Evolutionary conservation across 2,888 invertebrate genomes (phyloP), one percentile per base, ranked within the genome.

Genomic region (Caenorhabditis sp.): DNA sequence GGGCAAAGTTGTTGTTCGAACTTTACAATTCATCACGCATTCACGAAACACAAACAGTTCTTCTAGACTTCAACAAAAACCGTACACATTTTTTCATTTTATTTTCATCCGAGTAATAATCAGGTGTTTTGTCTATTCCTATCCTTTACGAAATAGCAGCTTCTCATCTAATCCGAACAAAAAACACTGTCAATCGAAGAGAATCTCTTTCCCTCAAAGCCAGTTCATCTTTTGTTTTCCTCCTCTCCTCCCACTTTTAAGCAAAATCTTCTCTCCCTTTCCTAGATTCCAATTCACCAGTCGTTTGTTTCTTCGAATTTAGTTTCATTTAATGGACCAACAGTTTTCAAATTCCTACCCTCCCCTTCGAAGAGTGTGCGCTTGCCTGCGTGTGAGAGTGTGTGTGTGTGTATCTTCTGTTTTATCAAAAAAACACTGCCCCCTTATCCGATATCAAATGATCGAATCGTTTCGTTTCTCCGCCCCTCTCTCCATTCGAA

Each of bases 341-440:
- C 19, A 28, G n/a, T 38, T 51, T 5, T 56, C 26, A 44, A 8
- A 24, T 56, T 38, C 26, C 47, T 66, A 51, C 49, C 35, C 66
- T 19, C n/a, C n/a, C n/a, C n/a, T n/a, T n/a, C 47, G 47, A 70
- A 76, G 64, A 70, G 75, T 70, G 69, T 70, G 72, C 74, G 74
- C 68, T 72, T 82, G 82, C 76, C 76, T 82, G 76, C 66, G 70
- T 82, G 73, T 66, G 81, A 81, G 82, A 70, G 82, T 82, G 76
- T 82, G 76, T 76, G n/a, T n/a, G n/a, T 76, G 76, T 82, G 76
- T 82, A 58, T 49, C 64, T 72, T 76, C 69, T 81, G 70, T 69
- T 81, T 66, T 56, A 16, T 64, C 56, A 63, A 68, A 22, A 26
- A 8, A 54, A 64, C 66, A 64, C 56, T 51, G 54, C 61, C 56